A percentile compares a stretch with the other conserved stretches of the same genome.
These are phyloP conservation scores for Columba livia DNA, from an alignment of 2,113 vertebrate genomes.

Conservation along the genomic window DNA sequence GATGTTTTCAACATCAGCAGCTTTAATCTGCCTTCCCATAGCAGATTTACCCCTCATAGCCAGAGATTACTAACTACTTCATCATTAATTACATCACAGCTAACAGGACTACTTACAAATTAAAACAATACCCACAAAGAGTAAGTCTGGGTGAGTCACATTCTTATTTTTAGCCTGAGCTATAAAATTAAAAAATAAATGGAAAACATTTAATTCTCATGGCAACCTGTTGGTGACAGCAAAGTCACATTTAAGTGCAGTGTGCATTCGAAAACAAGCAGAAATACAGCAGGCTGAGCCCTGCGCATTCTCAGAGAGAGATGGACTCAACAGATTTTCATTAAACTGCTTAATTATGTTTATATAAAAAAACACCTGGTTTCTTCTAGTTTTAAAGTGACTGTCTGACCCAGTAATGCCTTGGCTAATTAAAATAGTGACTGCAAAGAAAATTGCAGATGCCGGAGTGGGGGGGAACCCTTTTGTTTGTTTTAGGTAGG, in stretches of 20 bases:
- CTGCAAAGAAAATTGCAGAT: constrained; percentile 49
- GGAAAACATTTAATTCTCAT: constrained; percentile 62
- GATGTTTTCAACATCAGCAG: constrained; percentile 43
- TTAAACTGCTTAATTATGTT: constrained; percentile 76
- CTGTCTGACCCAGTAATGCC: constrained; percentile 47
- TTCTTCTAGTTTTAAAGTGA: constrained; percentile 65
- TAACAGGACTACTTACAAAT: neutral
- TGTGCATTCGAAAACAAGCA: neutral
- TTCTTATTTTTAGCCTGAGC: constrained; percentile 39
- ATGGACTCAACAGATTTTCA: constrained; percentile 72
- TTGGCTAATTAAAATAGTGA: constrained; percentile 45
- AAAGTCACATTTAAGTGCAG: constrained; percentile 61
- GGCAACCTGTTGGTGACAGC: constrained; percentile 81
- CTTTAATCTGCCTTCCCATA: neutral
- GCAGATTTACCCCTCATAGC: neutral
- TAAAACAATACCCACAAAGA: neutral
- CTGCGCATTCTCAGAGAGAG: constrained; percentile 58
- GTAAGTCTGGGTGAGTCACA: neutral
- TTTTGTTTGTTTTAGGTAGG: constrained; percentile 17
- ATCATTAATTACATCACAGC: neutral
- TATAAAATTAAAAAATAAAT: neutral
- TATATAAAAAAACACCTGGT: constrained; percentile 69
- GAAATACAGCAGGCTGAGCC: neutral
- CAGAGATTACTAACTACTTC: neutral
- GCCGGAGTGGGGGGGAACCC: neutral